phyloP scores from a whole-genome alignment of 2,888 invertebrate genomes.

The Phortica okadai region DNA sequence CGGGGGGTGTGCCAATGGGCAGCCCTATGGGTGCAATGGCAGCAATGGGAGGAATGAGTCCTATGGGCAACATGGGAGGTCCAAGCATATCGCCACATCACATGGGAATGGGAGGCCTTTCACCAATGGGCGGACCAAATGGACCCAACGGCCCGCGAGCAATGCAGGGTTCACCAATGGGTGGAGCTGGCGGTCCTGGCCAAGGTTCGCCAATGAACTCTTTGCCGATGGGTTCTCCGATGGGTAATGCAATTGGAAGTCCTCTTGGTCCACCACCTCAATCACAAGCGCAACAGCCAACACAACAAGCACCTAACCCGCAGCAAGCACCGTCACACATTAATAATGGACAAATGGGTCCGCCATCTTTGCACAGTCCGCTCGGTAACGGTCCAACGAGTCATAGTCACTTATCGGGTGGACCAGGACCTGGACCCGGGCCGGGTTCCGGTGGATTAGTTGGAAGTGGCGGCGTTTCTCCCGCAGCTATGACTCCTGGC shows the following conservation, averaged over 20 bases:
- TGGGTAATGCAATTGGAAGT: conserved; percentile 82
- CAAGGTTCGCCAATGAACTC: conserved; percentile 82
- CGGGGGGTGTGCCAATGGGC: conserved; percentile 73
- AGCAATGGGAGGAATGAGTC: conserved; percentile 78
- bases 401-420: conserved; percentile 77
- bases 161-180: conserved; percentile 81
- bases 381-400: conserved; percentile 81
- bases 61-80: conserved; percentile 78
- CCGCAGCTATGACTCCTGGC: conserved; percentile 58
- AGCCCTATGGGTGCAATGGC: conserved; percentile 79
- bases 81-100: conserved; percentile 76
- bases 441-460: conserved; percentile 58
- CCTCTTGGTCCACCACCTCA: conserved; percentile 59
- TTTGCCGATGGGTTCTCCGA: conserved; percentile 84
- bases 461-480: conserved; percentile 68
- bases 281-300: conserved; percentile 47
- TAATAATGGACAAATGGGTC: conserved; percentile 86
- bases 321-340: conserved; percentile 77
- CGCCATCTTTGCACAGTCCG: conserved; percentile 86
- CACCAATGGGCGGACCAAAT: conserved; percentile 78
- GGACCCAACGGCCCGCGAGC: conserved; percentile 79
- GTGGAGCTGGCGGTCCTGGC: conserved; percentile 82
- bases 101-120: conserved; percentile 76
- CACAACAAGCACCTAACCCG: conserved; percentile 62
- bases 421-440: conserved; percentile 69